Evolutionary conservation across 1,140 invertebrate species (phyloP), one percentile per base, ranked within the genome.

Genomic region (Dryas iulia): DNA sequence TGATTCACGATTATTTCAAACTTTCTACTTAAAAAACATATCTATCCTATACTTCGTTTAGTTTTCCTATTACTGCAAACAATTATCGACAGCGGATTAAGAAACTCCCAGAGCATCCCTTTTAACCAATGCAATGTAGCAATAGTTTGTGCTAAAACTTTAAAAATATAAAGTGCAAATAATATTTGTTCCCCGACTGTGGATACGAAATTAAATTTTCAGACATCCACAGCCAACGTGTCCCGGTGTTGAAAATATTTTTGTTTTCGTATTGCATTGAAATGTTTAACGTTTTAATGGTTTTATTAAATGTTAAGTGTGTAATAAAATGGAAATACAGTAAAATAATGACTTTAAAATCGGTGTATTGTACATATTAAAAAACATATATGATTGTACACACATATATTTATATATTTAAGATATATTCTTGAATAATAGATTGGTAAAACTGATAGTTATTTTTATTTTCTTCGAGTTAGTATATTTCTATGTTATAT

Each of bases 161-260:
- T 47, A 47, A 47, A 47, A 47, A 47, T 47, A 47, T 21, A 47
- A 47, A 21, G 14, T 18, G 1, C 35, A 39, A 47, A 47, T 47
- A 47, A 47, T 47, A 47, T 47, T 47, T 47, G 39, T 18, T 47
- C 39, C 14, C 10, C 39, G 18, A 21, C 39, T 11, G 39, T 21
- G 39, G 39, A 47, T 18, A 47, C 39, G 39, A 21, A 47, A 47
- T 47, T 47, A 47, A 47, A 47, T 47, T 47, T 47, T 21, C 39
- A 47, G 39, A 21, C 39, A 21, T 14, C 39, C 39, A 47, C n/a
- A n/a, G n/a, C 18, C 39, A 47, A 47, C 39, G 21, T 3, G 39
- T 21, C 39, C 39, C 18, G 39, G 39, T 47, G 39, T 47, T 47
- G 39, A 21, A 21, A 47, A 47, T 47, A 47, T 47, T 47, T 47